Evolutionary conservation across 2,888 invertebrate genomes (phyloP), one percentile per base, ranked within the genome.

Genomic region (Cheilosia scutellata): DNA sequence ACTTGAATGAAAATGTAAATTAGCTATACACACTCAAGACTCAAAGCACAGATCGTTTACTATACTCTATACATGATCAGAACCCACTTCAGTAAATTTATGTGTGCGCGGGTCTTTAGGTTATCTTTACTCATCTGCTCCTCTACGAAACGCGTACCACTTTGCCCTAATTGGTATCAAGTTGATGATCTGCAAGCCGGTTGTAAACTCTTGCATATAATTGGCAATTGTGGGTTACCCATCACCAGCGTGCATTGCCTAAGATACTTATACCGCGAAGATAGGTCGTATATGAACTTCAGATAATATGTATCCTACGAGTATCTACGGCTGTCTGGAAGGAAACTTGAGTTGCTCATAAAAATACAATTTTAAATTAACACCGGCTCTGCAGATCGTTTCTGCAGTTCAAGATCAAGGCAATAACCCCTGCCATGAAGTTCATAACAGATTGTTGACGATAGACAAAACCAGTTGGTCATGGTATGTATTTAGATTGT

Each of bases 351-450:
- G 13, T 44, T 44, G 16, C 25, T 2, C 2, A 16, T n/a, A 6
- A n/a, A 55, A 6, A 16, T 16, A 20, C 6, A 44, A n/a, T 0
- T 4, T 3, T 2, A 40, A 42, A 42, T n/a, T 13, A 6, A 16
- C 44, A 60, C 65, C 65, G 37, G 44, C 60, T 66, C 29, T 66
- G 11, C 20, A 6, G 31, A 66, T 58, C 60, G 42, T 49, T 55
- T 55, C 31, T 51, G 49, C 75, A 75, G 55, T 74, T 79, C 74
- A 74, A 79, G 79, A 74, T 62, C 77, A 70, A 16, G 47, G 27
- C 20, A 74, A 74, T 44, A 63, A 75, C 63, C 40, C 57, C 63
- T 70, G 33, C 65, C 65, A 72, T 82, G 49, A 68, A 63, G 31
- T 47, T 33, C 40, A 58, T 16, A 47, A 58, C 27, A 47, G 6